Conservation (phyloP, 2,888 invertebrate genomes). For the Drosophila suboccidentalis region DNA sequence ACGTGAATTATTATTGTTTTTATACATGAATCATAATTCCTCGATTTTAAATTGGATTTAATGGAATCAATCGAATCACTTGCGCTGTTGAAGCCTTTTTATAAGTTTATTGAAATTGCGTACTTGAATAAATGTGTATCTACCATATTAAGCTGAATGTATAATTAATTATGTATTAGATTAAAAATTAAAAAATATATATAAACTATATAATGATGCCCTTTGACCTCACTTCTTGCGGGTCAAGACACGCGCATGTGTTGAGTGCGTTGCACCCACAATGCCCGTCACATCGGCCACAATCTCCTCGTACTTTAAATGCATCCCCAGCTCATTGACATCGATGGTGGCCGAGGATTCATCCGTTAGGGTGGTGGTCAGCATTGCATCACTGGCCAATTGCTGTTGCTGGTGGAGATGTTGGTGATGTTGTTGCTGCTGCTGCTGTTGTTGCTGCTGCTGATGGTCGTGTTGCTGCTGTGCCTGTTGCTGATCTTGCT, state of each 20-base stretch:
- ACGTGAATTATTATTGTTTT: not conserved
- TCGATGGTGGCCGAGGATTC: conserved; percentile 68
- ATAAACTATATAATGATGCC: conserved; percentile 18
- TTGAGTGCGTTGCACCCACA: conserved; percentile 50
- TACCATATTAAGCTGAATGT: conserved; percentile 57
- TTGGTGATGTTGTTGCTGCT: conserved; percentile 33
- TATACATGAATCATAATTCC: too few relatives aligned
- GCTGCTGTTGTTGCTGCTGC: conserved; percentile 36
- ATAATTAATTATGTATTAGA: conserved; percentile 14
- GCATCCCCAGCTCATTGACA: conserved; percentile 78
- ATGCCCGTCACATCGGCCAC: conserved; percentile 85
- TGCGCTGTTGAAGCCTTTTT: conserved; percentile 42
- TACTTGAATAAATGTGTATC: conserved; percentile 44
- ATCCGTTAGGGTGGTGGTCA: conserved; percentile 60
- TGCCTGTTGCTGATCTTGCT: conserved; percentile 25
- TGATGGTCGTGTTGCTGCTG: conserved; percentile 27
- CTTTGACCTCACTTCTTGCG: conserved; percentile 46
- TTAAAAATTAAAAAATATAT: conserved; percentile 20
- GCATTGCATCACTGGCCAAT: conserved; percentile 61
- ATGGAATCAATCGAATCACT: conserved; percentile 27
- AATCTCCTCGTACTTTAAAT: conserved; percentile 84
- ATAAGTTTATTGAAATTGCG: conserved; percentile 54
- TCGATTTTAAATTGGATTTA: not conserved
- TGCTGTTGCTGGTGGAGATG: conserved; percentile 38
- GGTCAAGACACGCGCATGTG: conserved; percentile 30